Conservation (phyloP, 1,140 invertebrate genomes). For the Monomorium pharaonis region DNA sequence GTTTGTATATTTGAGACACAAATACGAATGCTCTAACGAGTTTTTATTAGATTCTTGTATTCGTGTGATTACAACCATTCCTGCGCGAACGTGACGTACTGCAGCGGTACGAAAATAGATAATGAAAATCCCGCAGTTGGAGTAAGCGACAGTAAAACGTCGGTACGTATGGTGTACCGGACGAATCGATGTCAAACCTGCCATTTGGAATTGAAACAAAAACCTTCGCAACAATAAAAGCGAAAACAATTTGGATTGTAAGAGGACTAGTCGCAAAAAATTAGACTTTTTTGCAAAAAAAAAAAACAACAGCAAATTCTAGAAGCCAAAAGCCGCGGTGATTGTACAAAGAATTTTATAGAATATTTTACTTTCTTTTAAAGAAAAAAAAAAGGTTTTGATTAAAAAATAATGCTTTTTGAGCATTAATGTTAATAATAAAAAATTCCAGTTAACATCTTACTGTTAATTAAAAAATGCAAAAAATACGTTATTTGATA, state of each 20-base stretch:
- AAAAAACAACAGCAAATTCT: neutral
- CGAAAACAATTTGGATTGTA: constrained; percentile 1
- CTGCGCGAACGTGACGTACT: constrained; percentile 38
- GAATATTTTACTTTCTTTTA: neutral
- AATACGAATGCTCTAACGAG: neutral
- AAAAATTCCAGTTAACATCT: neutral
- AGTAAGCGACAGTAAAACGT: constrained; percentile 75
- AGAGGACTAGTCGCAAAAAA: no score
- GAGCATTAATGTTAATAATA: neutral
- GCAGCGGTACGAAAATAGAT: constrained; percentile 75
- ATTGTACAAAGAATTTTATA: neutral
- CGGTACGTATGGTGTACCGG: constrained; percentile 39
- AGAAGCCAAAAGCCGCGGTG: neutral
- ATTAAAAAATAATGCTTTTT: neutral
- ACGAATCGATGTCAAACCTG: constrained; percentile 47
- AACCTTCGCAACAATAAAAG: constrained; percentile 7
- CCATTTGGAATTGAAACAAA: constrained; percentile 56
- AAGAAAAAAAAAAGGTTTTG: no score
- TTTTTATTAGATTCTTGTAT: constrained; percentile 43
- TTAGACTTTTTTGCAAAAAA: neutral
- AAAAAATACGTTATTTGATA: no score
- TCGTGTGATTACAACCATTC: constrained; percentile 33
- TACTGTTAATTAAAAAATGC: neutral
- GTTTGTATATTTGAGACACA: neutral
- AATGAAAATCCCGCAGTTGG: constrained; percentile 67